These are phyloP conservation scores for Parochlus steinenii DNA, from an alignment of 2,888 invertebrate genomes.

Conservation along the genomic window DNA sequence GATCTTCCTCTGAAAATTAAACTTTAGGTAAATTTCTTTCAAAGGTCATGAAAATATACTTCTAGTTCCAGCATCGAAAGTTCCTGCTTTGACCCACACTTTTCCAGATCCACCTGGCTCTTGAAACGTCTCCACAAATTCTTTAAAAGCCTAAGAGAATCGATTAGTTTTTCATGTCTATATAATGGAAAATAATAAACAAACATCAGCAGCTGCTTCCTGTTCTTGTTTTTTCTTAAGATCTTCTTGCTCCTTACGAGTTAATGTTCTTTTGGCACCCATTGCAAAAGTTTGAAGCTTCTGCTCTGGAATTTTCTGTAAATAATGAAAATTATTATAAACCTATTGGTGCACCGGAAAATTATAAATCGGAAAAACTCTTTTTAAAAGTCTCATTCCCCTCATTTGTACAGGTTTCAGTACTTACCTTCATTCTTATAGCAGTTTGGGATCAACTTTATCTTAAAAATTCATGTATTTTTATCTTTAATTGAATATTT, in stretches of 20 bases:
- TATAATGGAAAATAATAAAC: conserved; percentile 17
- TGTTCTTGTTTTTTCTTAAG: conserved; percentile 76
- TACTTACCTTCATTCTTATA: no score
- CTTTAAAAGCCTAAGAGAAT: conserved; percentile 66
- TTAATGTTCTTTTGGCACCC: no score
- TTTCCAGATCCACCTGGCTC: conserved; percentile 56
- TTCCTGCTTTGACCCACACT: conserved; percentile 96
- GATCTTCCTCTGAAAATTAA: conserved; percentile 57
- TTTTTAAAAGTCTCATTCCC: no score
- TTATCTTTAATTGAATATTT: no score
- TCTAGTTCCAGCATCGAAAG: conserved; percentile 87
- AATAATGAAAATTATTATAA: no score
- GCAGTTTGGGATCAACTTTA: no score
- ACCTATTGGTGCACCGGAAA: no score
- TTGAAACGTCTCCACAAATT: conserved; percentile 94
- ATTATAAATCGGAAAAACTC: no score
- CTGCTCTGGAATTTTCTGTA: no score
- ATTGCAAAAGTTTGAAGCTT: no score
- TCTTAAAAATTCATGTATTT: no score
- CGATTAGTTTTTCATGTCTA: conserved; percentile 5
- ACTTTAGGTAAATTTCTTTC: conserved; percentile 2
- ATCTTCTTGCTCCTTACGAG: conserved; percentile 74
- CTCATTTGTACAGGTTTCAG: no score
- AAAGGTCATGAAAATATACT: conserved; percentile 37
- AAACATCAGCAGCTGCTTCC: conserved; percentile 78